phyloP scores from a whole-genome alignment of 2,888 invertebrate species.

The Adelphocoris suturalis region DNA sequence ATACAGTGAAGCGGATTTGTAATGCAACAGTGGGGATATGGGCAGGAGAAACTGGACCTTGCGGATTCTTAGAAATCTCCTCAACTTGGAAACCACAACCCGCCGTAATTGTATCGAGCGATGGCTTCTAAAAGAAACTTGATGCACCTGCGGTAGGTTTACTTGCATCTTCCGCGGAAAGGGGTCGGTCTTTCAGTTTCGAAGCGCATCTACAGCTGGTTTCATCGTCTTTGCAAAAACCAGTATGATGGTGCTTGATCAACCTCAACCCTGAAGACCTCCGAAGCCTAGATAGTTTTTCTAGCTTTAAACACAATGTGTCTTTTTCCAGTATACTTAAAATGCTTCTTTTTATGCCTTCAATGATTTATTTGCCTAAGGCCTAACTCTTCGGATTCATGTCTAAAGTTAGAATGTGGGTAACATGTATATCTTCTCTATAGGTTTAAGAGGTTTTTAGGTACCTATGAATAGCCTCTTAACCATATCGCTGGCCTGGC shows the following conservation, averaged over 20 bases:
- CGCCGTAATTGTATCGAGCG: slow-evolving; percentile 11
- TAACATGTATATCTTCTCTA: too few species aligned
- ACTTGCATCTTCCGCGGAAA: neutral
- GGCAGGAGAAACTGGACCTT: slow-evolving; percentile 24
- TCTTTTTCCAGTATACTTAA: too few species aligned
- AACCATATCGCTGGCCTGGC: too few species aligned
- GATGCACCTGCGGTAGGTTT: neutral
- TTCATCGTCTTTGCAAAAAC: neutral
- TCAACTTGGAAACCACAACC: slow-evolving; percentile 2
- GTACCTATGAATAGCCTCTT: too few species aligned
- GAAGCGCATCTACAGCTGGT: neutral
- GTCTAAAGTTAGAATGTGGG: too few species aligned
- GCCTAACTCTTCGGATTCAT: too few species aligned
- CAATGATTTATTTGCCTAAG: too few species aligned
- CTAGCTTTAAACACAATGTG: too few species aligned
- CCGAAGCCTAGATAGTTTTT: neutral
- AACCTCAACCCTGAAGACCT: too few species aligned
- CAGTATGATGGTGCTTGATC: neutral
- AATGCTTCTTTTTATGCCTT: too few species aligned
- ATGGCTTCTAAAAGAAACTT: neutral
- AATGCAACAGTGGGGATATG: neutral
- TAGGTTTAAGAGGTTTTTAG: too few species aligned
- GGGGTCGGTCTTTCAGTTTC: neutral
- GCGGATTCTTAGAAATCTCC: slow-evolving; percentile 17
- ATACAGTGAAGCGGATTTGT: neutral